Base-by-base conservation (phyloP, 2,888 invertebrate genomes). In the Cataglyphis livida region DNA sequence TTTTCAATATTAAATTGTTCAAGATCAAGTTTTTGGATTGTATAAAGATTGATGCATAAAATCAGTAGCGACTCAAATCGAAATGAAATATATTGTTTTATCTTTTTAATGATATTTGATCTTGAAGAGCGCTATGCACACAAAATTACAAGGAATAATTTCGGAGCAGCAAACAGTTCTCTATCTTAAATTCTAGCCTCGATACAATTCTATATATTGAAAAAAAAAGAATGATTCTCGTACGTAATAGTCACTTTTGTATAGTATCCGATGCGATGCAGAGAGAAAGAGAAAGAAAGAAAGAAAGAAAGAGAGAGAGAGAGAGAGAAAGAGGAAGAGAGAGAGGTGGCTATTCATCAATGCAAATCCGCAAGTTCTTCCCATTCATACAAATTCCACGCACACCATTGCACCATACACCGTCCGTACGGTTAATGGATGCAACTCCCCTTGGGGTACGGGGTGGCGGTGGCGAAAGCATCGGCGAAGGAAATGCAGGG, bases 391-490 rank as follows among this genome's bases (percentile, higher is more conserved):
- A 89, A 92, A 93, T 93, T 91, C 91, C 87, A 89, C 85, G 88
- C 89, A 82, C 90, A 86, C 89, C 84, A 76, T 66, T 66, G 86
- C 83, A 65, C 35, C 79, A 51, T 79, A 73, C n/a, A n/a, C 84
- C 82, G 85, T 86, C 83, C 86, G 89, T 90, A 90, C 92, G 91
- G 71, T 93, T 93, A 93, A 93, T 93, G 93, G 92, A 92, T 91
- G 92, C 91, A 90, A 91, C 88, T 90, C 83, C 92, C 91, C 91
- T 90, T 83, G 85, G 91, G 93, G 91, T 90, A 90, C 74, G 35
- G 35, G 48, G 76, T 71, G 64, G 64, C 66, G 65, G 82, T 81
- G 87, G 74, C 44, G 35, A 12, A 18, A 54, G 41, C 41, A 85
- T 84, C 71, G 79, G 81, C 61, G 83, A 90, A 89, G 90, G 87